Conservation (phyloP, 2,113 vertebrate genomes). For the Equus przewalskii region DNA sequence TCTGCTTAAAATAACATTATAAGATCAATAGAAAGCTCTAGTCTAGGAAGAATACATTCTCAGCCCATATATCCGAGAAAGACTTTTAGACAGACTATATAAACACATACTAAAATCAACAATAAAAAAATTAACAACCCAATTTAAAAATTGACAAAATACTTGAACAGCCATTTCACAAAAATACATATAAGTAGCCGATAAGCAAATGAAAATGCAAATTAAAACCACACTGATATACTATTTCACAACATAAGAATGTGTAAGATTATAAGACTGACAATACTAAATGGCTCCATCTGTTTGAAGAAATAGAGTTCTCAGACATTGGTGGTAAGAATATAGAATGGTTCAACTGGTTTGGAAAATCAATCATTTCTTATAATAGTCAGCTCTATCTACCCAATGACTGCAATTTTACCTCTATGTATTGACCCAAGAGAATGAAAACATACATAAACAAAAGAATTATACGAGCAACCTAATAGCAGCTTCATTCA, state of each 20-base stretch:
- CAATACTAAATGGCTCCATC: neutral
- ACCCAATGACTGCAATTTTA: neutral
- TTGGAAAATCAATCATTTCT: neutral
- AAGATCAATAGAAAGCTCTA: neutral
- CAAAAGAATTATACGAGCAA: neutral
- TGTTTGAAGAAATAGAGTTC: neutral
- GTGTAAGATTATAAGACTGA: neutral
- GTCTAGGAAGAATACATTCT: neutral
- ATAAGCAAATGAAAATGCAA: neutral
- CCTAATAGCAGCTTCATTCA: neutral
- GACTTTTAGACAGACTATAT: neutral
- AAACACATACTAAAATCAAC: neutral
- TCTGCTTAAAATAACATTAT: neutral
- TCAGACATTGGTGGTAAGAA: neutral
- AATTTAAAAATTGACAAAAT: neutral
- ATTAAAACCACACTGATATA: neutral
- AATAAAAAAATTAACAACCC: neutral
- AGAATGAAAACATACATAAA: neutral
- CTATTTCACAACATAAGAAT: neutral
- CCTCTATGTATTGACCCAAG: neutral
- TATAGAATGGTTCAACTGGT: neutral
- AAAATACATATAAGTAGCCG: neutral
- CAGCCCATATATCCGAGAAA: neutral
- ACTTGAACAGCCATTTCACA: neutral
- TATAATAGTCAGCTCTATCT: neutral